Conservation (phyloP, 2,113 vertebrate genomes). For the Collichthys lucidus region DNA sequence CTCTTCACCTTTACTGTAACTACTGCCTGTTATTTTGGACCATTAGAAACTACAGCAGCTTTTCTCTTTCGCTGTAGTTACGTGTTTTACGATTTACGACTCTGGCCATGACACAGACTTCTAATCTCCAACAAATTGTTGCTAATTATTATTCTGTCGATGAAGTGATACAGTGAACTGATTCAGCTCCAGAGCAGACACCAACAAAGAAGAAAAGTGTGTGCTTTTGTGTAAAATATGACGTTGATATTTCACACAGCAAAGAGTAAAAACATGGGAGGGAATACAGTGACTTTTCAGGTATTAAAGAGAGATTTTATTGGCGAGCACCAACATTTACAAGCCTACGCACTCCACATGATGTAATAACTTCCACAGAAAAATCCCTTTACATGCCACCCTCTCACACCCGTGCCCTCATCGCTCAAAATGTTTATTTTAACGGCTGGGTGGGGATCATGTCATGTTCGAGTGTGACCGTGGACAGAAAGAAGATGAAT, state of each 20-base stretch:
- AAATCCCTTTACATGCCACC: constrained; percentile 33
- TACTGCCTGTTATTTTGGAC: no score
- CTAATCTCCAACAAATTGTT: not conserved
- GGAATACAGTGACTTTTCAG: not conserved
- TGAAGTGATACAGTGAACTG: no score
- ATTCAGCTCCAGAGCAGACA: not conserved
- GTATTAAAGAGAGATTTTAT: constrained; percentile 24
- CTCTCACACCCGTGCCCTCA: constrained; percentile 20
- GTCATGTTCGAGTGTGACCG: constrained; percentile 24
- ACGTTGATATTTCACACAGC: not conserved
- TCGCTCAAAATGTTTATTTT: constrained; percentile 44
- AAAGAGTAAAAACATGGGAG: not conserved
- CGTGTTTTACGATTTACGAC: no score
- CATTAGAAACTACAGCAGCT: no score
- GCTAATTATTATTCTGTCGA: no score
- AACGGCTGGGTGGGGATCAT: constrained; percentile 46
- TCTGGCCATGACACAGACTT: no score
- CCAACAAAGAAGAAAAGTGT: not conserved
- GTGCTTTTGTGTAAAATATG: not conserved
- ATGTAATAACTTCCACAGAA: constrained; percentile 45
- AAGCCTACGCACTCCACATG: constrained; percentile 31
- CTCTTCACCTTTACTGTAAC: no score
- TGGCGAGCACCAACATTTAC: constrained; percentile 6
- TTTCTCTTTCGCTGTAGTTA: no score
- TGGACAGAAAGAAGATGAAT: not conserved